phyloP scores from a whole-genome alignment of 2,888 invertebrate genomes.

The Drosophila koepferae region DNA sequence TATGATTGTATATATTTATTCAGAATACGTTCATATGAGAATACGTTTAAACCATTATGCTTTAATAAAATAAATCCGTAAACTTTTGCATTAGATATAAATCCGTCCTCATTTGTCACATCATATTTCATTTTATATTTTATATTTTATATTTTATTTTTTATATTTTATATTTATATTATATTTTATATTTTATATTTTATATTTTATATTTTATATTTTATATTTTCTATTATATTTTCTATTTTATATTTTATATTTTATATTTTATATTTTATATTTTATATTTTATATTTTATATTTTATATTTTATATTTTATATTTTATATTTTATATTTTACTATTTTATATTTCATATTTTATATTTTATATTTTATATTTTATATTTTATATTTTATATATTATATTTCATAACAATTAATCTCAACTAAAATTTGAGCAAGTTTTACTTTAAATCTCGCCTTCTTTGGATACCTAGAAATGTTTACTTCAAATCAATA shows the following conservation, averaged over 20 bases:
- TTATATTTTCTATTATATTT: not conserved
- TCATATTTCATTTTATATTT: not conserved
- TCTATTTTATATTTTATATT: not conserved
- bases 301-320: too few species aligned
- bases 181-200: not conserved
- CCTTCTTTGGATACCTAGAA: not conserved
- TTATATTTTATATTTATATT: not conserved
- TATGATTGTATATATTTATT: not conserved
- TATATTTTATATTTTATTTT: not conserved
- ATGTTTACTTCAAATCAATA: not conserved
- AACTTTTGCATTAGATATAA: too few species aligned
- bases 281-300: too few species aligned
- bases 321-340: too few species aligned
- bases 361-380: too few species aligned
- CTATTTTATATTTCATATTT: too few species aligned
- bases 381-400: too few species aligned
- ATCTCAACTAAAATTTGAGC: not conserved
- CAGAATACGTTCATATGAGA: too few species aligned
- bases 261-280: not conserved
- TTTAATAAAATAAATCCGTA: too few species aligned
- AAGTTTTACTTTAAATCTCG: not conserved
- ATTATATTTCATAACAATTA: too few species aligned
- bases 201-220: not conserved
- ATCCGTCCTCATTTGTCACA: too few species aligned
- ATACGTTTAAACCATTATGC: too few species aligned